phyloP scores from a whole-genome alignment of 2,797 vertebrate species.

The Diglossa cyanea region DNA sequence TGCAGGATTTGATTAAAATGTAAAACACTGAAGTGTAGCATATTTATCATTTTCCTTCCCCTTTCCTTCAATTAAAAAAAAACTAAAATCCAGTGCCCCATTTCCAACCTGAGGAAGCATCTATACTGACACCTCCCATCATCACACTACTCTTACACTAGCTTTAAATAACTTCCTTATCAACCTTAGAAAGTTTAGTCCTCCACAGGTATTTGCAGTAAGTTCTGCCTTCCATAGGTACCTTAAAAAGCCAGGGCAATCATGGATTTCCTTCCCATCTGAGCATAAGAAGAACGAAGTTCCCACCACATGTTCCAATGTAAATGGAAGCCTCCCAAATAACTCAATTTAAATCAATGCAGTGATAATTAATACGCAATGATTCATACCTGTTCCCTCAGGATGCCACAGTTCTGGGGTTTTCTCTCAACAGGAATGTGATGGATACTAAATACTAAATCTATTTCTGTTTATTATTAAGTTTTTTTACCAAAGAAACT shows the following conservation, averaged over 20 bases:
- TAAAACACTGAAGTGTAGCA: not conserved
- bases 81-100: not conserved
- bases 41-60: not conserved
- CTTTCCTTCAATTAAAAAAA: not conserved
- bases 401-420: not conserved
- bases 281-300: not conserved
- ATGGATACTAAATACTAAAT: not conserved
- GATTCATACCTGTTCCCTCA: not conserved
- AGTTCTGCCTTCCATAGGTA: not conserved
- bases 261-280: not conserved
- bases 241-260: not conserved
- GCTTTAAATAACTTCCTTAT: not conserved
- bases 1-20: not conserved
- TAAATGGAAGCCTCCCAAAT: not conserved
- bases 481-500: not conserved
- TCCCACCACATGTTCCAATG: not conserved
- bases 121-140: not conserved
- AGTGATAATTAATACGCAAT: not conserved
- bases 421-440: not conserved
- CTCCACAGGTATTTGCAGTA: not conserved
- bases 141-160: not conserved
- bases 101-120: not conserved
- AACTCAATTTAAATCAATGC: not conserved
- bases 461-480: not conserved
- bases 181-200: not conserved